phyloP scores from a whole-genome alignment of 2,797 vertebrate species.

The Ispidina picta region DNA sequence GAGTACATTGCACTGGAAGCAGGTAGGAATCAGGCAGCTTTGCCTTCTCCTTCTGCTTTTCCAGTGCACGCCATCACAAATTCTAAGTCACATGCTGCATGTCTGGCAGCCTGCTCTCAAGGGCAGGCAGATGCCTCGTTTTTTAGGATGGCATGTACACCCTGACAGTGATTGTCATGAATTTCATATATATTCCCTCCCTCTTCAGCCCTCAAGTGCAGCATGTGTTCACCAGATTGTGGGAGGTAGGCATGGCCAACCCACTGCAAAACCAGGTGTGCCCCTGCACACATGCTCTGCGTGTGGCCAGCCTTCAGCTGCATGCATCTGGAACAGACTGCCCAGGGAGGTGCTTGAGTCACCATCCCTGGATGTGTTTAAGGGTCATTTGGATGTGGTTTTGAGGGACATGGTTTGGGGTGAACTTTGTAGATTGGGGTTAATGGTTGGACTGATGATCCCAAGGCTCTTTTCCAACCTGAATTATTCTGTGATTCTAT shows the following conservation, averaged over 20 bases:
- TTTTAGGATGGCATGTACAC: background rate
- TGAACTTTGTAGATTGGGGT: too few relatives aligned
- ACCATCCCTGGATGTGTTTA: too few relatives aligned
- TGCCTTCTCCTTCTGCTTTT: background rate
- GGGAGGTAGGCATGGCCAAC: background rate
- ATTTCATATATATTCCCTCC: background rate
- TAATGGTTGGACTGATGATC: too few relatives aligned
- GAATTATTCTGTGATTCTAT: too few relatives aligned
- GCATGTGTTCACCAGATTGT: background rate
- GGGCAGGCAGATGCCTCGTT: fast-evolving
- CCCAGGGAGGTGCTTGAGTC: too few relatives aligned
- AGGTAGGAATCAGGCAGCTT: background rate
- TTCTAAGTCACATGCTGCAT: fast-evolving
- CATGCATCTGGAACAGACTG: background rate
- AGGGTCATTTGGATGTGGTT: too few relatives aligned
- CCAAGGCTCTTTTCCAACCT: too few relatives aligned
- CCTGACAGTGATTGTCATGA: background rate
- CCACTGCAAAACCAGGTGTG: background rate
- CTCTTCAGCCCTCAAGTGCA: background rate
- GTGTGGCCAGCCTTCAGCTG: background rate
- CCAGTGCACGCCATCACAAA: background rate
- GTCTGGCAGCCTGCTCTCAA: background rate
- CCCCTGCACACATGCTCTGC: fast-evolving
- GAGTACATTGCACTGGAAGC: background rate
- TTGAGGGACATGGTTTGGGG: too few relatives aligned